Base-by-base conservation (phyloP, 2,113 vertebrate species). In the Pan troglodytes region DNA sequence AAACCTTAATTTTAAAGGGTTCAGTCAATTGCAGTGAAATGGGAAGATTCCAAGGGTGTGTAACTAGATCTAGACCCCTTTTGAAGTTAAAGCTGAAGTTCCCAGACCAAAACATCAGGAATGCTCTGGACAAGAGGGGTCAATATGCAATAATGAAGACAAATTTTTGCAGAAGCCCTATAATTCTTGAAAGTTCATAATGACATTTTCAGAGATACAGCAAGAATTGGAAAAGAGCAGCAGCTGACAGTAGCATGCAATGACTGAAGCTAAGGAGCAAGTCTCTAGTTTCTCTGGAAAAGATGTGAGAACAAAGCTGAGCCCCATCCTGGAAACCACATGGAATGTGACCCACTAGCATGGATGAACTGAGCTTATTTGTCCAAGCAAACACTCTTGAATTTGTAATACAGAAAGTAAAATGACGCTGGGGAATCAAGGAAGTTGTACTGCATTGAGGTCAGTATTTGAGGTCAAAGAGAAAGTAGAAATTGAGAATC, bases 41-140 rank as follows among this genome's bases (percentile, higher is more conserved):
- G 9, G 23, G 32, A 4, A 76, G 18, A 52, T 6, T 3, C 6
- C 3, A 35, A 7, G 17, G 14, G 2, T 0, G 32, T 6, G 8
- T 20, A 9, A 32, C 18, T 23, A 23, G 0, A n/a, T 30, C 27
- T 75, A 16, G 25, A 78, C 16, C 25, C 3, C 2, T 70, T 32
- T 61, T 27, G 16, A 45, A 68, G 16, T 43, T 70, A 88, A 11
- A 14, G 38, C 35, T 32, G 16, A 75, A 59, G 18, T 64, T 52
- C 6, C 18, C 23, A 84, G 13, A 68, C 6, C 23, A 81, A 38
- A 35, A 50, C 11, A 72, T 20, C 7, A 45, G 5, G 23, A n/a
- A 76, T n/a, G 9, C 72, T 25, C 5, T 45, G 52, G 8, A 67
- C 11, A 72, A 68, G 2, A 30, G 3, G 30, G 30, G 27, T 72